Evolutionary conservation across 2,113 vertebrate species (phyloP), one percentile per base, ranked within the genome.

Genomic region (Centropus unirufus): DNA sequence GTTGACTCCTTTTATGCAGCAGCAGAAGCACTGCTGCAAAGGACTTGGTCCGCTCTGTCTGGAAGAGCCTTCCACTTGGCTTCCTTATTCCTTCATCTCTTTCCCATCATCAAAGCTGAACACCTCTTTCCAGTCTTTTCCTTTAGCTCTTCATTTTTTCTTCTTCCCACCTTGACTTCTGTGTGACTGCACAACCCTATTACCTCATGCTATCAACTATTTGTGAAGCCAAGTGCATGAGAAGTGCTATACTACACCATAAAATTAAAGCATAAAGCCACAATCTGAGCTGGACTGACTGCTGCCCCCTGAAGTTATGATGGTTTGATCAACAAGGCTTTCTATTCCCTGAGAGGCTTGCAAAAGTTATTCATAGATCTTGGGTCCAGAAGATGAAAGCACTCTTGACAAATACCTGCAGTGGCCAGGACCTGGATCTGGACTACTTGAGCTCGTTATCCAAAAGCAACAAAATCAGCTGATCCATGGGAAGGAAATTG

Each of bases 251-350:
- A 34, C 9, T 15, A 40, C n/a, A 32, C n/a, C 10, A 9, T 9
- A 34, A 42, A 9, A 39, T 26, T 24, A 29, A 30, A 67, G 34
- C n/a, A 21, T 2, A n/a, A 51, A 67, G 66, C 32, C 47, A 36
- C 42, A 27, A 22, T 14, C 14, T 13, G 29, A 85, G 0, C 26
- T 17, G 64, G 29, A 42, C 22, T 8, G 40, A 27, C 42, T n/a
- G 42, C 27, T 34, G n/a, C 12, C 69, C 49, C 67, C n/a, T 58
- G 19, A 91, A 83, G 34, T 58, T 34, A 63, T 32, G 80, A 11
- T 1, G 0, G 32, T n/a, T 69, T 73, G 14, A 77, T 36, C 2
- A 1, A 24, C 0, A 1, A 67, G 17, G 16, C 26, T 57, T 74
- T 52, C 74, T 64, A 1, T 6, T 42, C 61, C 27, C 70, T 10